Percentiles rank a stretch among this genome's conserved stretches.
Evolutionary conservation across 1,140 invertebrate genomes (phyloP).

Genomic region (Hyles euphorbiae): DNA sequence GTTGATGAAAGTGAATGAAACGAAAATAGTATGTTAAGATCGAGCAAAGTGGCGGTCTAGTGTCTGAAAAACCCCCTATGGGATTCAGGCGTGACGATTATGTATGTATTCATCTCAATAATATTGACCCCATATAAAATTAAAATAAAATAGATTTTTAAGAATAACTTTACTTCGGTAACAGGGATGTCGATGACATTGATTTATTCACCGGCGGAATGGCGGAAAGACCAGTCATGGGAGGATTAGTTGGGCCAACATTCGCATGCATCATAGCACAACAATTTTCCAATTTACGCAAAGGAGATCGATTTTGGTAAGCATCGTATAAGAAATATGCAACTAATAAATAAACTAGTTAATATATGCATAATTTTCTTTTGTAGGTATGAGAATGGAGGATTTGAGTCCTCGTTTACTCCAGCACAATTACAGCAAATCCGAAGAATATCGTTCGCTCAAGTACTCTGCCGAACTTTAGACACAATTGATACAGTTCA

Average conservation of each 20-base stretch:
- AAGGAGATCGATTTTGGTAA: slow-evolving; percentile 95
- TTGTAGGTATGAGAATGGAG: slow-evolving; percentile 85
- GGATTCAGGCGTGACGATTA: too few relatives aligned
- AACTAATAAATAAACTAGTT: background rate
- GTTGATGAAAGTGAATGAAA: too few relatives aligned
- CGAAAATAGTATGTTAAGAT: too few relatives aligned
- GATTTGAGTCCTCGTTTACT: slow-evolving; percentile 84
- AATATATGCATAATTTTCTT: slow-evolving; percentile 1
- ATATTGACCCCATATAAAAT: background rate
- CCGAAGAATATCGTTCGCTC: slow-evolving; percentile 84
- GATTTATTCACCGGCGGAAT: slow-evolving; percentile 95
- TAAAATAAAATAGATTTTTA: background rate
- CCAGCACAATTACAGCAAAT: slow-evolving; percentile 92
- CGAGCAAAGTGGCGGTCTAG: too few relatives aligned
- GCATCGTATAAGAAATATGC: background rate
- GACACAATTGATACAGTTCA: slow-evolving; percentile 83
- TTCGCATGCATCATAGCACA: slow-evolving; percentile 97
- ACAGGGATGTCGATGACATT: slow-evolving; percentile 86
- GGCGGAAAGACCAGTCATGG: slow-evolving; percentile 86
- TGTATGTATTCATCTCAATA: too few relatives aligned
- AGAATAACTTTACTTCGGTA: slow-evolving; percentile 12
- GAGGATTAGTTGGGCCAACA: slow-evolving; percentile 94
- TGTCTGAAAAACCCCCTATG: too few relatives aligned
- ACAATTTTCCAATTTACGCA: slow-evolving; percentile 91
- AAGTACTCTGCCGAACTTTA: slow-evolving; percentile 90